Base-by-base conservation (phyloP, 2,888 invertebrate species). In the Chironomus tentans region DNA sequence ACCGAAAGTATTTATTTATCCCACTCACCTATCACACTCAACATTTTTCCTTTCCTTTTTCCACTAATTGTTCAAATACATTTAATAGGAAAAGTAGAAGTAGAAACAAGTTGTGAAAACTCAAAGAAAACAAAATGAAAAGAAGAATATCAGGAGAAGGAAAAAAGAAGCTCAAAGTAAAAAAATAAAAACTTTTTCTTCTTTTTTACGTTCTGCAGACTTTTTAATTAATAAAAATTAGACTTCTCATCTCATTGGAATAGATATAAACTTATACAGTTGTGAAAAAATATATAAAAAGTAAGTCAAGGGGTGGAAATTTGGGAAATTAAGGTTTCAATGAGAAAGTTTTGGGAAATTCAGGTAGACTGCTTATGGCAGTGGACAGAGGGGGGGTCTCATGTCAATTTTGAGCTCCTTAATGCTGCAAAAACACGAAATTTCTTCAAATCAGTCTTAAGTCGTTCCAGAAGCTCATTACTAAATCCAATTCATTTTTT, bases 201-300 rank as follows among this genome's bases (percentile, higher is more conserved):
- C 56, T 7, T 15, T 56, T 15, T 28, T 15, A 56, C 56, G 18
- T 15, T 56, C 56, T 70, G 28, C 70, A 70, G 70, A 70, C 70
- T 70, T 70, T 70, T 70, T 70, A 70, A 70, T 70, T 70, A 70
- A 70, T 70, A 70, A 70, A 70, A 70, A 70, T 70, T 70, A 70
- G 70, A 70, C 70, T 70, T 70, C 68, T 68, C 28, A 56, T 56
- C 38, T 68, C 68, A 28, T 22, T 21, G 65, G 22, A 65, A 65
- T 18, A 38, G 38, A 38, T 38, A 62, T 12, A 62, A 15, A 62
- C 18, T 7, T 13, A 50, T 15, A 56, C 56, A 56, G 15, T 15
- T 56, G n/a, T 21, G 24, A 62, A 21, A 12, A 62, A 62, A 15
- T 24, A 12, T 62, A 62, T 21, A 62, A 1, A 22, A 18, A 18